Evolutionary conservation across 1,140 invertebrate species (phyloP), one percentile per base, ranked within the genome.

Genomic region (Centruroides sculpturatus): DNA sequence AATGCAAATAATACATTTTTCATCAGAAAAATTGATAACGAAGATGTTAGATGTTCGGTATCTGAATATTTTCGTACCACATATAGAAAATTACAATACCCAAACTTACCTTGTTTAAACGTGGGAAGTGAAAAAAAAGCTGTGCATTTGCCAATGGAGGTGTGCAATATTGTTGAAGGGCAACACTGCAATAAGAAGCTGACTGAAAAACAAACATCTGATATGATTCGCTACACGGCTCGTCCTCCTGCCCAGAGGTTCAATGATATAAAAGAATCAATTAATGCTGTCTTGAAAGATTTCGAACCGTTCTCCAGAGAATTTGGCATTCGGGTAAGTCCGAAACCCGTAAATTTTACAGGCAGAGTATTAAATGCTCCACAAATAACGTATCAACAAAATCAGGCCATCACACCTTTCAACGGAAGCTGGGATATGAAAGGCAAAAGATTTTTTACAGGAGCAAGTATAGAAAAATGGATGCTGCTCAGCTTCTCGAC

Each of bases 371-470:
- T 67, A 5, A 36, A 64, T 48, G 8, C 56, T 0, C 66, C 66
- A 47, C 46, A 12, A 6, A 35, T 61, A 56, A 11, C 13, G 35
- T 35, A 54, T 59, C 35, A 48, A 35, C 64, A 49, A 48, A 56
- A 60, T 34, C 12, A 51, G 49, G 8, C 23, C n/a, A 46, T 58
- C 3, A 59, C 35, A 47, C 66, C 53, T 5, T 57, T 7, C 8
- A 77, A 80, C 64, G 80, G 80, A 55, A 78, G 80, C 11, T 81
- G 80, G 81, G 78, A 82, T 65, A 81, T 82, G 80, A 66, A 79
- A 59, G 77, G 76, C 47, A 79, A 80, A 61, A 77, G 80, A 69
- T 80, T 81, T 66, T 78, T 79, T 23, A 71, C 75, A 4, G 77
- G 76, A n/a, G 74, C 75, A 0, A 76, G 12, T 7, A 51, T 69